phyloP scores from a whole-genome alignment of 2,888 invertebrate genomes.

The Monoplex corrugatus region DNA sequence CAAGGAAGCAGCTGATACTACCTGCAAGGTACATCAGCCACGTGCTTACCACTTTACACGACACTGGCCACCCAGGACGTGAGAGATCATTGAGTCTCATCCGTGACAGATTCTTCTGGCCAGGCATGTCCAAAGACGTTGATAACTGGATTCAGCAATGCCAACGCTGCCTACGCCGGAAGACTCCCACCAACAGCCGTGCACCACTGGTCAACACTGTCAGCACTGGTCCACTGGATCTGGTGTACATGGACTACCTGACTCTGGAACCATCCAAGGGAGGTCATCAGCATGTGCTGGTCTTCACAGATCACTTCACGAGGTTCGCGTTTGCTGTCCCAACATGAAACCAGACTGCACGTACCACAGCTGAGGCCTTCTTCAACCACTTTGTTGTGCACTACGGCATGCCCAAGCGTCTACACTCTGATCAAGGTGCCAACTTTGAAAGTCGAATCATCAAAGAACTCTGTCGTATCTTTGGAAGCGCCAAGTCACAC shows the following conservation, averaged over 20 bases:
- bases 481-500: slow-evolving; percentile 19
- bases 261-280: slow-evolving; percentile 34
- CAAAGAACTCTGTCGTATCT: not conserved
- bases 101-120: slow-evolving; percentile 35
- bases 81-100: slow-evolving; percentile 14
- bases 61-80: slow-evolving; percentile 18
- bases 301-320: slow-evolving; percentile 39
- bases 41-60: not conserved
- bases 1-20: slow-evolving; percentile 20
- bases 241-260: slow-evolving; percentile 27
- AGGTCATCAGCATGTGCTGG: slow-evolving; percentile 27
- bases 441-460: slow-evolving; percentile 29
- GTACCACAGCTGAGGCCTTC: slow-evolving; percentile 28
- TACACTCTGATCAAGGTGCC: slow-evolving; percentile 25
- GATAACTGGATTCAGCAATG: not conserved
- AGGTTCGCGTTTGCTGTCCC: not conserved
- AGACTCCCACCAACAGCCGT: not conserved
- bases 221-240: not conserved
- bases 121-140: slow-evolving; percentile 26
- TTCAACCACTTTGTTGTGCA: slow-evolving; percentile 39
- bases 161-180: not conserved
- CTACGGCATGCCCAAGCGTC: slow-evolving; percentile 19
- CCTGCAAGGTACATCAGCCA: not conserved
- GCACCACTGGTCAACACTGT: slow-evolving; percentile 12
- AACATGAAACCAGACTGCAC: slow-evolving; percentile 19